Evolutionary conservation across 2,888 invertebrate genomes (phyloP).

Genomic region (Mantis religiosa): DNA sequence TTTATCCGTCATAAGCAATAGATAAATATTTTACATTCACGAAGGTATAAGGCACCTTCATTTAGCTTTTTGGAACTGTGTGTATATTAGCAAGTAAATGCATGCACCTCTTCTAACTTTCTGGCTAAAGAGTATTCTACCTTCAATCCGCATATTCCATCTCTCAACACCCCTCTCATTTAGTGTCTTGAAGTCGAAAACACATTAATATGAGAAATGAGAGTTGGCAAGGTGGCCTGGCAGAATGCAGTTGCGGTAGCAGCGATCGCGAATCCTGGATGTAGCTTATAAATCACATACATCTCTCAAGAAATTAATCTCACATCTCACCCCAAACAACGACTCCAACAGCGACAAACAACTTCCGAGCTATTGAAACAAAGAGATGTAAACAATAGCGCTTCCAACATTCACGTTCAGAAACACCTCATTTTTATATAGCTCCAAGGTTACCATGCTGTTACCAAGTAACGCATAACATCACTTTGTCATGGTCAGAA

Average conservation of each 20-base stretch:
- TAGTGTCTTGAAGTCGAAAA: not conserved
- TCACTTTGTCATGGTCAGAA: no score
- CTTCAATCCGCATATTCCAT: not conserved
- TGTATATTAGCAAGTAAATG: not conserved
- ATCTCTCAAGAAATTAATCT: not conserved
- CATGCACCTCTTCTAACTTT: not conserved
- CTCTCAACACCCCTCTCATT: not conserved
- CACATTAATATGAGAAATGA: not conserved
- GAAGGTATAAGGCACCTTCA: no score
- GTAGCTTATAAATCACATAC: not conserved
- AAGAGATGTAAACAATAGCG: not conserved
- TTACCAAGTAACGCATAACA: no score
- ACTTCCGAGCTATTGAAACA: not conserved
- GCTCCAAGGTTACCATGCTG: not conserved
- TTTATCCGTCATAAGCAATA: no score
- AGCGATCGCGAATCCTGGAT: not conserved
- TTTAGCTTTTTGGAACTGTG: not conserved
- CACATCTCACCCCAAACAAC: not conserved
- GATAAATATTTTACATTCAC: no score
- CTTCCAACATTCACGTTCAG: not conserved
- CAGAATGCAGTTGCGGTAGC: not conserved
- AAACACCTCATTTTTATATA: not conserved
- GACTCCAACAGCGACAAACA: not conserved
- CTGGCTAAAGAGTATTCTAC: not conserved
- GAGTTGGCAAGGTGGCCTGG: not conserved